Conservation (phyloP, 1,140 invertebrate genomes). For the Pseudomyrmex dendroicus region DNA sequence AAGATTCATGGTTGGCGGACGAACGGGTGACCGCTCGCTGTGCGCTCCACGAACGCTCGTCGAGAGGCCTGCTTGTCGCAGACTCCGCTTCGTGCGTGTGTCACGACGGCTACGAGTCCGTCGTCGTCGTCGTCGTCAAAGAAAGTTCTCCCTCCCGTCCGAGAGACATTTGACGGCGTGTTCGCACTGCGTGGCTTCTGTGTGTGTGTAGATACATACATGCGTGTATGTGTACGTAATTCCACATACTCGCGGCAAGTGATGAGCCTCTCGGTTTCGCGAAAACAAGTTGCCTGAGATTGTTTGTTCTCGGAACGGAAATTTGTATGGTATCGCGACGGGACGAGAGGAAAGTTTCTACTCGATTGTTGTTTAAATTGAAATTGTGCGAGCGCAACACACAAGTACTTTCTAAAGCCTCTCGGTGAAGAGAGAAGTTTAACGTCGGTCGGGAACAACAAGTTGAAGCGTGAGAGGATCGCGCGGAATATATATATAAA, state of each 20-base stretch:
- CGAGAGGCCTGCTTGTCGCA: neutral
- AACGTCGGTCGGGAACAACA: neutral
- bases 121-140: neutral
- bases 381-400: neutral
- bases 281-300: neutral
- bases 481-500: neutral
- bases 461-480: neutral
- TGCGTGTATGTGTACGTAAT: too few species aligned
- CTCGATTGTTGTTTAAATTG: neutral
- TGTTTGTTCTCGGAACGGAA: neutral
- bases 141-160: neutral
- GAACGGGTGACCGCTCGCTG: conserved; percentile 63
- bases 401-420: too few species aligned
- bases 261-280: neutral
- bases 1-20: conserved; percentile 82
- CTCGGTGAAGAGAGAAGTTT: too few species aligned
- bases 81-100: neutral
- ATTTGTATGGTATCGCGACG: neutral
- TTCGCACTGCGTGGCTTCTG: neutral
- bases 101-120: neutral
- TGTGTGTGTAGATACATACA: neutral
- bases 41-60: conserved; percentile 32
- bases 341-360: neutral
- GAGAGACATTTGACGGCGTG: neutral
- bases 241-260: neutral